phyloP scores from a whole-genome alignment of 2,888 invertebrate genomes.

The Lithophane leautieri region DNA sequence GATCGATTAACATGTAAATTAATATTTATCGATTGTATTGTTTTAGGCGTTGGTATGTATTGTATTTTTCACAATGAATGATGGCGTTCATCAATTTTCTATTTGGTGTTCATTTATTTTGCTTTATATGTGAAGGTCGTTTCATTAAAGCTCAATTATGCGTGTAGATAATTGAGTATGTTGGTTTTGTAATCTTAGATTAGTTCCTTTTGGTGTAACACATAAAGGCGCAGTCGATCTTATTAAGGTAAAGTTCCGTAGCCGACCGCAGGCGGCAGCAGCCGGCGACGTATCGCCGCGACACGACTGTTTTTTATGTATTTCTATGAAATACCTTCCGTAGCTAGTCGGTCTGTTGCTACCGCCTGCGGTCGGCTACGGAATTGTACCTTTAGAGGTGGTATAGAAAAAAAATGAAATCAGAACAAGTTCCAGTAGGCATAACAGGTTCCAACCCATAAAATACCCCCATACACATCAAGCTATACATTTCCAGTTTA shows the following conservation, averaged over 20 bases:
- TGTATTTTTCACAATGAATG: slow-evolving; percentile 71
- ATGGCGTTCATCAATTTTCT: slow-evolving; percentile 63
- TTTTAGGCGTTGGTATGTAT: slow-evolving; percentile 67
- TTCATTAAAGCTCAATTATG: slow-evolving; percentile 49
- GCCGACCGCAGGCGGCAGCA: no score
- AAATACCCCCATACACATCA: no score
- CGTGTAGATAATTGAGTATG: slow-evolving; percentile 18
- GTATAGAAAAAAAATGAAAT: no score
- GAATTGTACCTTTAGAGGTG: no score
- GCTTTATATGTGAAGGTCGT: slow-evolving; percentile 61
- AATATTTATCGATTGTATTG: slow-evolving; percentile 76
- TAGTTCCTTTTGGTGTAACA: not conserved
- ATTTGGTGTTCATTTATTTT: slow-evolving; percentile 57
- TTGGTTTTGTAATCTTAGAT: slow-evolving; percentile 20
- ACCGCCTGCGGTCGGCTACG: no score
- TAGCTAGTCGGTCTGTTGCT: no score
- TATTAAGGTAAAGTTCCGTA: not conserved
- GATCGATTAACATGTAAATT: slow-evolving; percentile 81
- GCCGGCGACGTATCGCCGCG: no score
- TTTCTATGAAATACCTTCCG: no score
- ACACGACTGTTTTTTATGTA: no score
- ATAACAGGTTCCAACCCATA: not conserved
- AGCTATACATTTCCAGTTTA: no score
- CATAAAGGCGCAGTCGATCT: not conserved
- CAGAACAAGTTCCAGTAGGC: no score